Conservation (phyloP, 2,113 vertebrate species). For the Crotalus tigris region DNA sequence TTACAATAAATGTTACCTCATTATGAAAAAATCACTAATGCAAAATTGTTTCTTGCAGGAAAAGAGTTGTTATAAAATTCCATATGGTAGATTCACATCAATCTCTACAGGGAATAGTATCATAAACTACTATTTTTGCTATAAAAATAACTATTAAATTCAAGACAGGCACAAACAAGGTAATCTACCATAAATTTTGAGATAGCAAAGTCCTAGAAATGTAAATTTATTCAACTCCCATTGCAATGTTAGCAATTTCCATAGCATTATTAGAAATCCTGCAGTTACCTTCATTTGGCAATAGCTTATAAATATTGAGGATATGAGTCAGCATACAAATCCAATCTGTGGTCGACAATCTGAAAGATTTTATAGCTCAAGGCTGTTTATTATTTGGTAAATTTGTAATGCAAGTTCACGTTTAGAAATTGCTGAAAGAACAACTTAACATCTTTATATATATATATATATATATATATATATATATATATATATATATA, state of each 20-base stretch:
- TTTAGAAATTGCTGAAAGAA: slow-evolving; percentile 71
- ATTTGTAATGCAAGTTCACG: slow-evolving; percentile 73
- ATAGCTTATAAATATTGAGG: slow-evolving; percentile 76
- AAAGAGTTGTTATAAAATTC: slow-evolving; percentile 63
- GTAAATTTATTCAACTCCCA: slow-evolving; percentile 77
- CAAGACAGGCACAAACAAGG: slow-evolving; percentile 80
- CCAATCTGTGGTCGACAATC: slow-evolving; percentile 72
- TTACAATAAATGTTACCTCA: slow-evolving; percentile 61
- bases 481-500: too few species aligned
- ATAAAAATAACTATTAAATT: slow-evolving; percentile 76
- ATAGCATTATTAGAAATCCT: slow-evolving; percentile 78
- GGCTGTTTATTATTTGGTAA: slow-evolving; percentile 77
- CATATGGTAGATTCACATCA: slow-evolving; percentile 76
- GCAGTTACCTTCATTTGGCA: slow-evolving; percentile 62
- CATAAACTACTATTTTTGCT: slow-evolving; percentile 78
- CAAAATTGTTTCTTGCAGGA: slow-evolving; percentile 59
- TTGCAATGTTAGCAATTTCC: slow-evolving; percentile 75
- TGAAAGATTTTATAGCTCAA: slow-evolving; percentile 74
- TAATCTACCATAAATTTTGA: slow-evolving; percentile 81
- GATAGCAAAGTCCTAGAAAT: slow-evolving; percentile 74
- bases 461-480: too few species aligned
- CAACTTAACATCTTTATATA: slow-evolving; percentile 54
- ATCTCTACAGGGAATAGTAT: slow-evolving; percentile 76
- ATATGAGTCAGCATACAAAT: slow-evolving; percentile 82
- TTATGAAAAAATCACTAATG: slow-evolving; percentile 64